Evolutionary conservation across 2,113 vertebrate species (phyloP).

Genomic region (Callaeas wilsoni): DNA sequence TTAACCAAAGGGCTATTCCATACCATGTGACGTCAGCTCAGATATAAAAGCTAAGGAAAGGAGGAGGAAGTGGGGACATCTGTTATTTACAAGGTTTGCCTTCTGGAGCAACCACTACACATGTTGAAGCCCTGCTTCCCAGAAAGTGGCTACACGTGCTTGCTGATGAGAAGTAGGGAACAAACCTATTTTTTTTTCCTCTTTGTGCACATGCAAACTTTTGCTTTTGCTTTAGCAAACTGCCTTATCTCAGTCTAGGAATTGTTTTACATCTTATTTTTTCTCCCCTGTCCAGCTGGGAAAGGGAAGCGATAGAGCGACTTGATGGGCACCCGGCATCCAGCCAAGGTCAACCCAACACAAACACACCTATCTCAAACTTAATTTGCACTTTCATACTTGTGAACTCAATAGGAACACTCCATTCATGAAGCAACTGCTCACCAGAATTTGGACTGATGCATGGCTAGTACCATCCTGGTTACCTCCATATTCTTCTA

Average conservation of each 20-base stretch:
- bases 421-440: background rate
- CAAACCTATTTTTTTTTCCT: background rate
- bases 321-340: background rate
- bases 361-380: background rate
- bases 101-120: background rate
- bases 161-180: background rate
- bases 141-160: background rate
- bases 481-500: background rate
- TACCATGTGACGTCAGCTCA: background rate
- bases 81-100: background rate
- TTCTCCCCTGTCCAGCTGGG: background rate
- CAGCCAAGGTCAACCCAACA: background rate
- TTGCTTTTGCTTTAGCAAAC: background rate
- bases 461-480: background rate
- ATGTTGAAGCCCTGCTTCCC: background rate
- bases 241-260: background rate
- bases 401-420: background rate
- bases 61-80: background rate
- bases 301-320: background rate
- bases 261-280: background rate
- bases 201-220: accelerated
- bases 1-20: background rate
- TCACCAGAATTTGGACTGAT: background rate
- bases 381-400: background rate
- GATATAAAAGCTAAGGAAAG: background rate